Conservation (phyloP, 2,888 invertebrate genomes). For the Phrixothrix hirtus region DNA sequence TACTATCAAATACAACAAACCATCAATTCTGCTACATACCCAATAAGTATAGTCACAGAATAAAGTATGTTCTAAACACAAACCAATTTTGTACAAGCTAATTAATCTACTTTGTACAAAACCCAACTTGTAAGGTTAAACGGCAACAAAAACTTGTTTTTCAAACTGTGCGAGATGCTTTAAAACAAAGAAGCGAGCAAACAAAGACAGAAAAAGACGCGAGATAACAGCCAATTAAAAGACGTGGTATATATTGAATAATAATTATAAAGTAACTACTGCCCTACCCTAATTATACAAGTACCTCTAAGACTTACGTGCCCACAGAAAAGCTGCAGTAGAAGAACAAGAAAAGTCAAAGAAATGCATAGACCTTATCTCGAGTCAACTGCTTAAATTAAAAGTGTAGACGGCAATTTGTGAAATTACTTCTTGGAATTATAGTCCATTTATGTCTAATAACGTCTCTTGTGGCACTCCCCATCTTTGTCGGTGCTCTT, state of each 20-base stretch:
- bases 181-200: constrained; percentile 28
- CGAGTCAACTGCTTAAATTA: constrained; percentile 43
- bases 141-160: constrained; percentile 28
- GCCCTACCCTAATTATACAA: constrained; percentile 39
- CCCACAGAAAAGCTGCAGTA: constrained; percentile 13
- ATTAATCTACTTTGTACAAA: constrained; percentile 27
- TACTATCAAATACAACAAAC: too few relatives aligned
- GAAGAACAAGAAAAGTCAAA: constrained; percentile 15
- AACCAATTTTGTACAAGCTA: constrained; percentile 7
- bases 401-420: constrained; percentile 56
- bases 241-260: constrained; percentile 58
- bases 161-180: constrained; percentile 24
- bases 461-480: constrained; percentile 27
- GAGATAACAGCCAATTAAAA: constrained; percentile 58
- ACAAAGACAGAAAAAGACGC: constrained; percentile 33
- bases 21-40: neutral
- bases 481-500: constrained; percentile 14
- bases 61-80: neutral
- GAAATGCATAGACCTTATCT: neutral
- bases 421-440: constrained; percentile 57
- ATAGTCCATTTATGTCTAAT: constrained; percentile 37
- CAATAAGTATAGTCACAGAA: too few relatives aligned
- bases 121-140: constrained; percentile 12
- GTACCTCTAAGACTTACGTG: constrained; percentile 32
- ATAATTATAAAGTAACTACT: constrained; percentile 55